Evolutionary conservation across 2,113 vertebrate genomes (phyloP).

Genomic region (Delphinapterus leucas): DNA sequence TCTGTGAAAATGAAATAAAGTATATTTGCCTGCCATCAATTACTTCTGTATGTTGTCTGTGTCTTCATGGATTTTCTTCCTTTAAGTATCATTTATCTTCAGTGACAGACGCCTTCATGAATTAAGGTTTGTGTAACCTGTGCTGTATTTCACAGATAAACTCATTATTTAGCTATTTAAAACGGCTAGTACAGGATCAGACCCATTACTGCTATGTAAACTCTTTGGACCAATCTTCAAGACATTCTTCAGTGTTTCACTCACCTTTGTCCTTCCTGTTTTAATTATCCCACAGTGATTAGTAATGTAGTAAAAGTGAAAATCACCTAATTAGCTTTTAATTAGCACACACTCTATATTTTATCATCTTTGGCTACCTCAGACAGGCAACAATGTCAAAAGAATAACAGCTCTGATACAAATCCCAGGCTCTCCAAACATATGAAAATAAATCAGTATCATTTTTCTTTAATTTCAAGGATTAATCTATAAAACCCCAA

Average conservation of each 20-base stretch:
- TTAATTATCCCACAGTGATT: background rate
- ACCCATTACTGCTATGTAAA: background rate
- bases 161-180: background rate
- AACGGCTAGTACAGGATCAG: background rate
- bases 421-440: background rate
- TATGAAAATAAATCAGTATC: background rate
- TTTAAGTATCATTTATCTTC: constrained; percentile 32
- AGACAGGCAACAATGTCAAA: background rate
- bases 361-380: background rate
- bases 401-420: background rate
- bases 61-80: constrained; percentile 17
- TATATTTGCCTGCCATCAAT: constrained; percentile 38
- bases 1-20: background rate
- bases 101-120: background rate
- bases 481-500: background rate
- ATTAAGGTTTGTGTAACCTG: constrained; percentile 2
- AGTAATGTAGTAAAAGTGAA: background rate
- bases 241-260: background rate
- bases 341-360: background rate
- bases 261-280: background rate
- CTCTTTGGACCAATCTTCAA: background rate
- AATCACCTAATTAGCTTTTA: background rate
- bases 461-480: background rate
- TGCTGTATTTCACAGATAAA: constrained; percentile 18
- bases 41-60: background rate